phyloP scores from a whole-genome alignment of 1,140 invertebrate species.

The Apis mellifera region Amel_HAv3.1 CM009931.2:16989501-16990000 shows the following conservation, averaged over 20 bases:
- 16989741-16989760: constrained; percentile 41
- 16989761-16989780: not conserved
- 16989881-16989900: constrained; percentile 84
- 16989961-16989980: constrained; percentile 42
- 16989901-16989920: constrained; percentile 87
- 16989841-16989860: constrained; percentile 82
- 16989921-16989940: constrained; percentile 89
- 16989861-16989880: constrained; percentile 83
- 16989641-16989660: not conserved
- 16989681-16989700: not conserved
- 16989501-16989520: too few species aligned
- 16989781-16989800: constrained; percentile 6
- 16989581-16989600: too few species aligned
- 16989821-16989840: constrained; percentile 86
- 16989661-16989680: constrained; percentile 27
- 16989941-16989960: constrained; percentile 88
- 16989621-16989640: not conserved
- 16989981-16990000: constrained; percentile 3
- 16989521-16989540: too few species aligned
- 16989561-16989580: too few species aligned
- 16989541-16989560: too few species aligned
- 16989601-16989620: not conserved
- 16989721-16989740: not conserved
- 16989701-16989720: constrained; percentile 13
- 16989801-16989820: constrained; percentile 85